Base-by-base conservation (phyloP, 2,113 vertebrate species). In the Terrapene triunguis region DNA sequence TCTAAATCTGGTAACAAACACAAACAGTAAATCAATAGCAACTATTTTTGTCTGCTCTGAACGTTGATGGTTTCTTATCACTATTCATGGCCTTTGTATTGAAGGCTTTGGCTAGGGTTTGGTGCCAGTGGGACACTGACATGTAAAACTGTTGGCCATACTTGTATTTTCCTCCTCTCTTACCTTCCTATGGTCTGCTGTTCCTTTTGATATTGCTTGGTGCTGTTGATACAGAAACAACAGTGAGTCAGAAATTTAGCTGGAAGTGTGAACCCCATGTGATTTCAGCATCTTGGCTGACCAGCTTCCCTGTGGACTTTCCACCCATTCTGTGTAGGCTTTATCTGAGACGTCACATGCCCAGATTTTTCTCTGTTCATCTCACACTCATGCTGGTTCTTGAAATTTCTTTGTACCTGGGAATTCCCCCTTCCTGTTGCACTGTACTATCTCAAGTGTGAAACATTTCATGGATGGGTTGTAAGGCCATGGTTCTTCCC, bases 201-300 rank as follows among this genome's bases (percentile, higher is more conserved):
- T 6, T 16, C 1, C 50, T 44, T 21, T 1, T 47, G 1, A 24
- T 42, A 22, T 22, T 74, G 5, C 35, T 16, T n/a, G 38, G n/a
- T 74, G 21, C n/a, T 42, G 69, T 10, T 74, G 6, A 5, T 51
- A 3, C 53, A 24, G 10, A 21, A 35, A 21, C 6, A 25, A 10
- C 16, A 5, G 24, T 29, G 19, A 21, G 10, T 80, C 74, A 89
- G 91, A 35, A 87, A 78, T 5, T 12, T 8, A 11, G 6, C 3
- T 1, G 17, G 32, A 74, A n/a, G 38, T 25, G 5, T 0, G 0
- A 55, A 6, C 38, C 17, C 7, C 11, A 0, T 6, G 47, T 72
- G 48, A 32, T 22, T 22, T 81, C 5, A 0, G 4, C 65, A 47
- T 69, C 57, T 54, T 3, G 10, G 80, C 59, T 88, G 62, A 0